Conservation (phyloP, 2,113 vertebrate species). For the Lepisosteus osseus region DNA sequence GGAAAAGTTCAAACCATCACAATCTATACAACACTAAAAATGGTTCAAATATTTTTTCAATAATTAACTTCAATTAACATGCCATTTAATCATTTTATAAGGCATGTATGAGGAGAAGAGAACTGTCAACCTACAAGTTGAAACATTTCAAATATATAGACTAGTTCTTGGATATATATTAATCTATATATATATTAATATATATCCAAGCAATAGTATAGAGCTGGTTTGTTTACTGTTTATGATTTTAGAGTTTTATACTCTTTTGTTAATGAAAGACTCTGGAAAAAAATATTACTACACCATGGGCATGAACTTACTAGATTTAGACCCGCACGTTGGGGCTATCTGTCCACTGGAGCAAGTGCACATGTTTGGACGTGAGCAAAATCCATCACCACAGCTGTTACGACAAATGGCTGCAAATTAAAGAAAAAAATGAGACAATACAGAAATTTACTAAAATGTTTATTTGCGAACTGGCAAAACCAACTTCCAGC, state of each 20-base stretch:
- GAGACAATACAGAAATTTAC: conserved; percentile 12
- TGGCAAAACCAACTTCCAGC: not conserved
- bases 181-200: too few species aligned
- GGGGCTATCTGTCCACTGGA: conserved; percentile 75
- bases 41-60: too few species aligned
- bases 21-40: too few species aligned
- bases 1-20: too few species aligned
- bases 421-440: conserved; percentile 33
- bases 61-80: too few species aligned
- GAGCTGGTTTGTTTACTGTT: not conserved
- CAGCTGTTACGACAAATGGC: conserved; percentile 81
- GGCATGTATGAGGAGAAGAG: too few species aligned
- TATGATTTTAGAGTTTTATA: not conserved
- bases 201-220: too few species aligned
- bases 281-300: not conserved
- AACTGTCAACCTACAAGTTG: too few species aligned
- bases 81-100: too few species aligned
- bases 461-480: not conserved
- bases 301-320: conserved; percentile 40
- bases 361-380: conserved; percentile 84
- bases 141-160: too few species aligned
- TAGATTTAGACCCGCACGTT: conserved; percentile 66
- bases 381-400: conserved; percentile 83
- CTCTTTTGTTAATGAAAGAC: not conserved
- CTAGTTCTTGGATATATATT: too few species aligned